phyloP scores from a whole-genome alignment of 2,113 vertebrate genomes.

The Tor tambroides region DNA sequence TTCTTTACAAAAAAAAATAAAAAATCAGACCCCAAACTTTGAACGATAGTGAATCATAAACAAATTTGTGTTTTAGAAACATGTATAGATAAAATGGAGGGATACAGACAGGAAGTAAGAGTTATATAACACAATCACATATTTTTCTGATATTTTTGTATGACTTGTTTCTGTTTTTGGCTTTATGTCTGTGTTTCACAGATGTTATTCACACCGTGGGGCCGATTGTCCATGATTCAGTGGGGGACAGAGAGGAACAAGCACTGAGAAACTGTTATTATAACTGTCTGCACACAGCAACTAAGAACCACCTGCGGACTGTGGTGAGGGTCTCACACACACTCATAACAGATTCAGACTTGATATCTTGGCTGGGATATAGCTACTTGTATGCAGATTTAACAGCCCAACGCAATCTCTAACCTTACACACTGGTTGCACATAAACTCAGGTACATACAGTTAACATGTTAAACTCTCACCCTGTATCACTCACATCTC shows the following conservation, averaged over 20 bases:
- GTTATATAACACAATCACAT: not conserved
- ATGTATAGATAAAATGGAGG: not conserved
- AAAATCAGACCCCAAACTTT: not conserved
- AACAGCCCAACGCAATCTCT: not conserved
- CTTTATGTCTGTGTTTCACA: conserved; percentile 60
- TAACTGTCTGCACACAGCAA: conserved; percentile 78
- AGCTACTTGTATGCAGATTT: not conserved
- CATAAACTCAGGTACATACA: conserved; percentile 11
- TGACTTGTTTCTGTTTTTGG: not conserved
- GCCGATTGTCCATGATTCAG: conserved; percentile 77
- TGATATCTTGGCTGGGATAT: not conserved
- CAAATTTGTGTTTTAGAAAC: not conserved
- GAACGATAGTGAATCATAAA: not conserved
- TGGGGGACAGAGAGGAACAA: conserved; percentile 65
- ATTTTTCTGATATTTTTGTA: conserved; percentile 1
- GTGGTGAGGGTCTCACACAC: conserved; percentile 73
- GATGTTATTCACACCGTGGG: conserved; percentile 91
- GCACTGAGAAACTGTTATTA: conserved; percentile 83
- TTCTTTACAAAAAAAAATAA: not conserved
- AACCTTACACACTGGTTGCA: not conserved
- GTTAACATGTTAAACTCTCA: conserved; percentile 26
- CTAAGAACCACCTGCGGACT: conserved; percentile 74
- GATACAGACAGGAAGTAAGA: not conserved
- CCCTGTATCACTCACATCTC: not conserved
- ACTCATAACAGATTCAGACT: not conserved